Evolutionary conservation across 2,888 invertebrate species (phyloP).

Genomic region (Zele albiditarsus): DNA sequence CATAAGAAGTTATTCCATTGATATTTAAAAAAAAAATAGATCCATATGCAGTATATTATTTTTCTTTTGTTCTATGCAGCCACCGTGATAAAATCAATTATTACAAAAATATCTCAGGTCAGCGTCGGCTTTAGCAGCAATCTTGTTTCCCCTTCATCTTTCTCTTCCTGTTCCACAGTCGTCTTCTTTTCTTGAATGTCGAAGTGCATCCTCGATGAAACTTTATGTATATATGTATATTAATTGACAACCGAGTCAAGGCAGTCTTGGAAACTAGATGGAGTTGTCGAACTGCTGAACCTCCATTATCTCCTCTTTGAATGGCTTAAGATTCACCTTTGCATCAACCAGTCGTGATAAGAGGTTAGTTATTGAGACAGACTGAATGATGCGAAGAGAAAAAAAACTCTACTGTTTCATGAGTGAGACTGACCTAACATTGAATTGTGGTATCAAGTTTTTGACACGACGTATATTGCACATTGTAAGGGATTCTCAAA

Average conservation of each 20-base stretch:
- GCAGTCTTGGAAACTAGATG: constrained; percentile 28
- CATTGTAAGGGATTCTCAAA: no score
- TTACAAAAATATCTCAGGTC: constrained; percentile 15
- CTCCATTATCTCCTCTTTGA: background rate
- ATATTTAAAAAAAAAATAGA: no score
- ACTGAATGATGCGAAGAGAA: constrained; percentile 2
- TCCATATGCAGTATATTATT: no score
- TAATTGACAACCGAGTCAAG: constrained; percentile 14
- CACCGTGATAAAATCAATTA: constrained; percentile 3
- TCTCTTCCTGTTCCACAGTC: constrained; percentile 11
- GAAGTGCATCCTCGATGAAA: constrained; percentile 25
- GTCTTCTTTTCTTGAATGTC: constrained; percentile 30
- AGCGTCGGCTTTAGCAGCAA: background rate
- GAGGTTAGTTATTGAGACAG: background rate
- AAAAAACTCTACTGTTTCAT: constrained; percentile 1
- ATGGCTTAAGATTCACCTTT: background rate
- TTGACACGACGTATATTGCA: no score
- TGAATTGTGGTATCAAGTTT: constrained; percentile 30
- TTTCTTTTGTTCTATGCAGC: no score
- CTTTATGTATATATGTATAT: no score
- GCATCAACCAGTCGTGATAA: background rate
- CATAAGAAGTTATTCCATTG: no score
- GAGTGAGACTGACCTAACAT: constrained; percentile 24
- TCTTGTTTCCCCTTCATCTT: background rate
- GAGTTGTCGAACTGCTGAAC: constrained; percentile 2